phyloP scores from a whole-genome alignment of 1,140 invertebrate species.

The Aphidius gifuensis region DNA sequence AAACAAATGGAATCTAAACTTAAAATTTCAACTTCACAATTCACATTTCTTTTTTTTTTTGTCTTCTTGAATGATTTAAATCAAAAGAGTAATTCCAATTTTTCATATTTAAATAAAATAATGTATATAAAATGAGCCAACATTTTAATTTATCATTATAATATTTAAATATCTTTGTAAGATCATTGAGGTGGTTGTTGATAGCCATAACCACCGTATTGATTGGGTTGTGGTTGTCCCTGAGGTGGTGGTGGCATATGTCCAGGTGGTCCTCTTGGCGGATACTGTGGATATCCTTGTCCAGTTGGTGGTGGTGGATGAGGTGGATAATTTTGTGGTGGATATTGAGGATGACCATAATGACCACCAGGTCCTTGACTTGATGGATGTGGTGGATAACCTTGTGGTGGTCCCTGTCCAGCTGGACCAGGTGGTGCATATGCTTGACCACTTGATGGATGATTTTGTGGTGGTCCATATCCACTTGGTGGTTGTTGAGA shows the following conservation, averaged over 20 bases:
- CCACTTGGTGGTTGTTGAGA: constrained; percentile 40
- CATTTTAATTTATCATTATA: no score
- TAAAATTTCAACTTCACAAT: no score
- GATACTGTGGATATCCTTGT: constrained; percentile 51
- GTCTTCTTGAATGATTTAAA: no score
- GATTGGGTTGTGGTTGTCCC: constrained; percentile 51
- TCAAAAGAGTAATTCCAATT: no score
- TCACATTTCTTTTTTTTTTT: no score
- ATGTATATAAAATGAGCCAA: no score
- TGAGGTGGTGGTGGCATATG: constrained; percentile 54
- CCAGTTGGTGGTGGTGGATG: constrained; percentile 50
- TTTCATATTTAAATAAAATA: no score
- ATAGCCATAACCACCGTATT: constrained; percentile 52
- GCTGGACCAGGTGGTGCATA: constrained; percentile 47
- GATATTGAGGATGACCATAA: constrained; percentile 53
- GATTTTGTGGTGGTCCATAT: constrained; percentile 47
- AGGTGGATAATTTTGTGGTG: constrained; percentile 51
- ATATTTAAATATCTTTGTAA: no score
- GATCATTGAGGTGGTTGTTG: constrained; percentile 55
- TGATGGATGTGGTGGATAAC: constrained; percentile 49
- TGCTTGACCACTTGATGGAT: constrained; percentile 50
- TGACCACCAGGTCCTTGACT: constrained; percentile 44
- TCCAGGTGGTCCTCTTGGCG: constrained; percentile 44
- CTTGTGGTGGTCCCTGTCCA: constrained; percentile 46
- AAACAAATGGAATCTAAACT: no score